Base-by-base conservation (phyloP, 2,888 invertebrate species). In the Acheta domesticus region DNA sequence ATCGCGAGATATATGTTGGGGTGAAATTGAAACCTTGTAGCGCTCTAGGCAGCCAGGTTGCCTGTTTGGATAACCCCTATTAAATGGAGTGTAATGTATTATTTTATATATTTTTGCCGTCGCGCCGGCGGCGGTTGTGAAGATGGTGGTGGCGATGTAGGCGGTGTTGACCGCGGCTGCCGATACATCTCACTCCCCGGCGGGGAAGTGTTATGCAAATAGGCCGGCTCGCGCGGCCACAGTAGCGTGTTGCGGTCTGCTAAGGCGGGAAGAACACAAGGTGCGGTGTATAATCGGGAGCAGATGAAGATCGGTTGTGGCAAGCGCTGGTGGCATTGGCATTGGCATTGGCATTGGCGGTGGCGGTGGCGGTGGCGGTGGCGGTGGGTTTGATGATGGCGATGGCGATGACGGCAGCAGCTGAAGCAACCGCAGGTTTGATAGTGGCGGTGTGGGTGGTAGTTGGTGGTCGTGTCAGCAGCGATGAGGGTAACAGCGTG, bases 41-140 rank as follows among this genome's bases (percentile, higher is more conserved):
- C n/a, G 62, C 62, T 62, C 16, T n/a, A 62, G 62, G 62, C 62
- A 19, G 62, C 62, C 14, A 62, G n/a, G 62, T 14, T 19, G 14
- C 62, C 16, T 62, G 62, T 62, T 62, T 62, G 62, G 62, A 62
- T 62, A 62, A 62, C 62, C 62, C 62, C 16, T 62, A 62, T 62
- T 62, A 62, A 62, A 62, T 62, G 62, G 62, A 62, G 62, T 62
- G 62, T 62, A 62, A 62, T 62, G 62, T 62, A 62, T 62, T 62
- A 62, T 62, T 62, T 62, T 62, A 62, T 62, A 62, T 62, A 62
- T 62, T n/a, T 19, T 62, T 62, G 62, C 62, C 62, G 62, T 62
- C 62, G 62, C n/a, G 12, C 62, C n/a, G 62, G n/a, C 62, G 62
- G 62, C 16, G 62, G n/a, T n/a, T 14, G 62, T 62, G n/a, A 62